Evolutionary conservation across 2,888 invertebrate species (phyloP).

Genomic region (Thecophora atra): DNA sequence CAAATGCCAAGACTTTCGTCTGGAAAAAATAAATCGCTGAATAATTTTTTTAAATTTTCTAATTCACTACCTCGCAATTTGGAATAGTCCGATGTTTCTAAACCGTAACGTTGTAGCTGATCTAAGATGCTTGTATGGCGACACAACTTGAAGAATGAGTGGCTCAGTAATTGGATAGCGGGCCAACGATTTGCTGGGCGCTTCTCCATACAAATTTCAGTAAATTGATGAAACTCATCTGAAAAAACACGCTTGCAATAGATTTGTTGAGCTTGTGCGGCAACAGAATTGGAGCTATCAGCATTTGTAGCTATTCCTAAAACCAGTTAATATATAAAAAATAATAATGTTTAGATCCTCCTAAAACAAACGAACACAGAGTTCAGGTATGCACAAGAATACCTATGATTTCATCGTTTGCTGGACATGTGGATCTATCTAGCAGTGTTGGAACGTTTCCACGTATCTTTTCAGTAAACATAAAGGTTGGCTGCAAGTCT

Average conservation of each 20-base stretch:
- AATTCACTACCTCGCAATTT: constrained; percentile 51
- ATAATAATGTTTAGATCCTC: too few species aligned
- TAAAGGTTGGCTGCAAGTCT: constrained; percentile 85
- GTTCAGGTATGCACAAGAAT: constrained; percentile 36
- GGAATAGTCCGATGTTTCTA: constrained; percentile 55
- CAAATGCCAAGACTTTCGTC: constrained; percentile 54
- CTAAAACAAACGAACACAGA: neutral
- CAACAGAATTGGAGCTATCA: constrained; percentile 58
- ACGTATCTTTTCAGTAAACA: constrained; percentile 86
- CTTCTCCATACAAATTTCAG: constrained; percentile 76
- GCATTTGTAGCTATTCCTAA: constrained; percentile 45
- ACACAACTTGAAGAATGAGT: constrained; percentile 80
- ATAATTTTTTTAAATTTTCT: neutral
- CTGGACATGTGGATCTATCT: constrained; percentile 77
- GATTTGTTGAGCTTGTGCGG: constrained; percentile 64
- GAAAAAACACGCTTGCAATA: constrained; percentile 75
- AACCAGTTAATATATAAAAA: neutral
- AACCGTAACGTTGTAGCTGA: constrained; percentile 56
- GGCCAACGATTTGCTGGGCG: constrained; percentile 77
- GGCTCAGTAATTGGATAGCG: constrained; percentile 75
- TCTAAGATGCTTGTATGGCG: constrained; percentile 60
- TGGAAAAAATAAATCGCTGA: constrained; percentile 39
- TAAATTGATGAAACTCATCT: constrained; percentile 80
- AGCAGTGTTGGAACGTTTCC: constrained; percentile 80
- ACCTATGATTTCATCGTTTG: constrained; percentile 64